These are phyloP conservation scores for Unio delphinus DNA, from an alignment of 2,888 invertebrate species.

Conservation along the genomic window DNA sequence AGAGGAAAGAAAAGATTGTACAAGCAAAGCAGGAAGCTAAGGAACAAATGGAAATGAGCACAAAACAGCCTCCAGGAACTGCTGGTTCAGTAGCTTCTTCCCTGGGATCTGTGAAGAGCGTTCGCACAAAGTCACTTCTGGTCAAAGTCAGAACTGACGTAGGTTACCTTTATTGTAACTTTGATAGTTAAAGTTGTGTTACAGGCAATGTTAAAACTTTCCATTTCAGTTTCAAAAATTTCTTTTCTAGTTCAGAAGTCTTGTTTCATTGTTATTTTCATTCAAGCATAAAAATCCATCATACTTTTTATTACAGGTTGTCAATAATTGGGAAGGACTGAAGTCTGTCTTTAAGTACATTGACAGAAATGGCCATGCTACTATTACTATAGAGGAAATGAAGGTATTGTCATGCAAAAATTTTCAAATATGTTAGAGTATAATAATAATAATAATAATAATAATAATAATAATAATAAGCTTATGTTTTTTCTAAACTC, in stretches of 20 bases:
- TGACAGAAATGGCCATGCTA: constrained; percentile 43
- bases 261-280: too few species aligned
- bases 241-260: too few species aligned
- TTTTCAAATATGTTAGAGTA: too few species aligned
- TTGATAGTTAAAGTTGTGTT: too few species aligned
- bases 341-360: constrained; percentile 49
- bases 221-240: too few species aligned
- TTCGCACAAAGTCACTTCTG: constrained; percentile 38
- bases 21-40: constrained; percentile 18
- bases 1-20: constrained; percentile 34
- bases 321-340: constrained; percentile 52
- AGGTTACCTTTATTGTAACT: constrained; percentile 10
- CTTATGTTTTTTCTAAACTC: too few species aligned
- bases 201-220: too few species aligned
- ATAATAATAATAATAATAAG: too few species aligned
- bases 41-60: constrained; percentile 21
- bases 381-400: constrained; percentile 44
- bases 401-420: constrained; percentile 24
- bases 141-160: constrained; percentile 46
- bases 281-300: too few species aligned
- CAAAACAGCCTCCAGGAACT: constrained; percentile 14
- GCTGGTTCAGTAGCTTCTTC: constrained; percentile 20
- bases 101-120: constrained; percentile 34
- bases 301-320: constrained; percentile 33
- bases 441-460: too few species aligned